phyloP scores from a whole-genome alignment of 2,888 invertebrate genomes.

The Ormyrus thymus region DNA sequence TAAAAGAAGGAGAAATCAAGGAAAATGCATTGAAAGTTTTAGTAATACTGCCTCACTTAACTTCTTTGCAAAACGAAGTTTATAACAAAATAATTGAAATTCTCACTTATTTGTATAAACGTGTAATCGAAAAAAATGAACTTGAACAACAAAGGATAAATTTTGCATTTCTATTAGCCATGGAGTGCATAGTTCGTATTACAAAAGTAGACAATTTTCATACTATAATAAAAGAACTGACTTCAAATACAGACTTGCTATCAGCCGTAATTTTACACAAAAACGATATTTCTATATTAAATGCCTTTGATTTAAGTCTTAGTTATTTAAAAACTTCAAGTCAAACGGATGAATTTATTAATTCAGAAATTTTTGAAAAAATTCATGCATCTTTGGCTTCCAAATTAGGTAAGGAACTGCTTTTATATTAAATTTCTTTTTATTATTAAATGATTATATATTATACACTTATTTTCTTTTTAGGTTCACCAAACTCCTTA shows the following conservation, averaged over 20 bases:
- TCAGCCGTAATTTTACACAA: conserved; percentile 61
- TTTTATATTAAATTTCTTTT: neutral
- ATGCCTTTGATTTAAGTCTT: conserved; percentile 65
- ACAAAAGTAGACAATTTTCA: conserved; percentile 74
- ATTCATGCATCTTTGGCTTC: conserved; percentile 60
- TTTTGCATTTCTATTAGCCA: conserved; percentile 77
- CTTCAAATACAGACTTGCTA: conserved; percentile 63
- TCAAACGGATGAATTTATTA: conserved; percentile 60
- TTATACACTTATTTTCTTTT: neutral
- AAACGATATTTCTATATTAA: conserved; percentile 63
- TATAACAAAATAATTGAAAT: conserved; percentile 59
- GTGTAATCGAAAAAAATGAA: conserved; percentile 55
- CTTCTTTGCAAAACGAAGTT: conserved; percentile 60
- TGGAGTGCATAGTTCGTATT: conserved; percentile 80
- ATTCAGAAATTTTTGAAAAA: conserved; percentile 61
- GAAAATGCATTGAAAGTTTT: conserved; percentile 64
- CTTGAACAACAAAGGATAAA: conserved; percentile 56
- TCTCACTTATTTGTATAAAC: conserved; percentile 59
- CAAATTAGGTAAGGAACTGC: conserved; percentile 58
- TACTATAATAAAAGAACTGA: conserved; percentile 15
- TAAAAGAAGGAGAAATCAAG: conserved; percentile 59
- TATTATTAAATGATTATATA: neutral
- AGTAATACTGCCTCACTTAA: conserved; percentile 68
- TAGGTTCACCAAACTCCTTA: conserved; percentile 68
- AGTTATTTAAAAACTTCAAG: conserved; percentile 62